Percentiles rank a stretch among this genome's conserved stretches.
phyloP scores from a whole-genome alignment of 2,797 vertebrate genomes.

The Spondyliosoma cantharus region DNA sequence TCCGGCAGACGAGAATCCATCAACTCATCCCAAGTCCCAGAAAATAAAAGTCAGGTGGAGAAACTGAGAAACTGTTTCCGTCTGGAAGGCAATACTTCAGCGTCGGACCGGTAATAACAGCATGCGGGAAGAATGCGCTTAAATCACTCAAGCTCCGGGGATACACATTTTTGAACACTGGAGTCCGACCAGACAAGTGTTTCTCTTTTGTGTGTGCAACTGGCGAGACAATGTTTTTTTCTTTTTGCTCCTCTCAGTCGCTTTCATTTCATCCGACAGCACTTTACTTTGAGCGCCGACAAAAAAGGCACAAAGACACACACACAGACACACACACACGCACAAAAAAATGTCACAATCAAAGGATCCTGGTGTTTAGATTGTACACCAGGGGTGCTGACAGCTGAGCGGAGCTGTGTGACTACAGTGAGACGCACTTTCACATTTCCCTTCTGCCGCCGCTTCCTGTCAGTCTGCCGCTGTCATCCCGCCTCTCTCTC shows the following conservation, averaged over 20 bases:
- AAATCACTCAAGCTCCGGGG: constrained; percentile 59
- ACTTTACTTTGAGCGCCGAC: constrained; percentile 65
- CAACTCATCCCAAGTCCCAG: constrained; percentile 30
- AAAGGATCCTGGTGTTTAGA: constrained; percentile 71
- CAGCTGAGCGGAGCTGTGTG: constrained; percentile 48
- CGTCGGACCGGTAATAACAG: constrained; percentile 40
- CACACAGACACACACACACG: no score
- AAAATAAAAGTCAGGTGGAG: constrained; percentile 57
- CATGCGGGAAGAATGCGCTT: constrained; percentile 52
- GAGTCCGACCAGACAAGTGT: constrained; percentile 61
- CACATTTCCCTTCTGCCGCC: constrained; percentile 39
- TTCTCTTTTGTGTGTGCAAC: constrained; percentile 52
- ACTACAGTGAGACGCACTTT: constrained; percentile 51
- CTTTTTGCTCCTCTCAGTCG: constrained; percentile 17
- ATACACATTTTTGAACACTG: constrained; percentile 52
- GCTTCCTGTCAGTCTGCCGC: constrained; percentile 61
- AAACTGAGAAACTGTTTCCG: constrained; percentile 30
- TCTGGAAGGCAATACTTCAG: constrained; percentile 57
- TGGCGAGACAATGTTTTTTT: constrained; percentile 44
- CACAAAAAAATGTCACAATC: constrained; percentile 58
- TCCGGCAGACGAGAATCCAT: constrained; percentile 48
- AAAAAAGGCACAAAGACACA: constrained; percentile 53
- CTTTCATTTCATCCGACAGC: constrained; percentile 69
- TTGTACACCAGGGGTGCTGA: constrained; percentile 63
- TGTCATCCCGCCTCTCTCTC: constrained; percentile 43